Evolutionary conservation across 2,797 vertebrate genomes (phyloP).

Genomic region (Pseudotriccus pelzelni): DNA sequence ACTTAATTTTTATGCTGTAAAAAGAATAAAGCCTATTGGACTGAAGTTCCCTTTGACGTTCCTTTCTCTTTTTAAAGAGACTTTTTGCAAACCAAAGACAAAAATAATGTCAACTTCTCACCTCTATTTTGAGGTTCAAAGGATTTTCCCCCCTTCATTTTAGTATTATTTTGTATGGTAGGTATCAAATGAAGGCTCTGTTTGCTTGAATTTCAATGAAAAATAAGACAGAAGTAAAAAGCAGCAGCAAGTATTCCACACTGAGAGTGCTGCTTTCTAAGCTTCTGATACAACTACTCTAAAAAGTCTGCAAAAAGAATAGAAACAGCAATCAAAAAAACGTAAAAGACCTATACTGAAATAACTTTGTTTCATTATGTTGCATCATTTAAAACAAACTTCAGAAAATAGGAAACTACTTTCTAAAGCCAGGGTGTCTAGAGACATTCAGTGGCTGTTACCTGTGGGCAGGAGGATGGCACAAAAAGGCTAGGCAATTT

Average conservation of each 20-base stretch:
- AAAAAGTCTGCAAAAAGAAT: not conserved
- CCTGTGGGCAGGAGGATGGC: not conserved
- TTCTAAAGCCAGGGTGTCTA: not conserved
- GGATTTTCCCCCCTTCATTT: not conserved
- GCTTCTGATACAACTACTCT: not conserved
- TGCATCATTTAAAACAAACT: not conserved
- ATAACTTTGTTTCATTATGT: not conserved
- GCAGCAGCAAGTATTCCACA: not conserved
- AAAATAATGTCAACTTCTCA: constrained; percentile 13
- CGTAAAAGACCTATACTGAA: rapidly evolving
- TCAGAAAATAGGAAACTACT: not conserved
- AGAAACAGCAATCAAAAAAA: not conserved
- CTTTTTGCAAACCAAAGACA: constrained; percentile 5
- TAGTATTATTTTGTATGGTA: not conserved
- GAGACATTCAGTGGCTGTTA: not conserved
- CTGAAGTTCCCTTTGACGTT: not conserved
- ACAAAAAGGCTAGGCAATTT: not conserved
- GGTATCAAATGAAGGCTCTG: not conserved
- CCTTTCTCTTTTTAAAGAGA: not conserved
- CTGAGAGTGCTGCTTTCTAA: not conserved
- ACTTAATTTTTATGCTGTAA: not conserved
- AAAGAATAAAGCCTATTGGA: not conserved
- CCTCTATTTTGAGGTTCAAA: constrained; percentile 24
- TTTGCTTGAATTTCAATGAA: not conserved
- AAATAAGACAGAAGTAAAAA: not conserved